phyloP scores from a whole-genome alignment of 1,140 invertebrate genomes.

The Drosophila parvula region DNA sequence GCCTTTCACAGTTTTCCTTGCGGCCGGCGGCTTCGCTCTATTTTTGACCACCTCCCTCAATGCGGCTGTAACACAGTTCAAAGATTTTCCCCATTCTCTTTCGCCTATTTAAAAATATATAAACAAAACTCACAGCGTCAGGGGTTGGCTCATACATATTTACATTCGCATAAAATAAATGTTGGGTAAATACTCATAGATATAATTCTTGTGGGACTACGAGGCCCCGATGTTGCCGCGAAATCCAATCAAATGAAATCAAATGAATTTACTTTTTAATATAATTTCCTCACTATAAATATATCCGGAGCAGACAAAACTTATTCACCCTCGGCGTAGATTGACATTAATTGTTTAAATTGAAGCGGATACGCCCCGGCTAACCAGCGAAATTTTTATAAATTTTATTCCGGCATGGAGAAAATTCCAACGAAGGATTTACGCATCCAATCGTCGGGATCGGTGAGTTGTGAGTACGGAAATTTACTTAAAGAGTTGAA shows the following conservation, averaged over 20 bases:
- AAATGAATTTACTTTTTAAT: constrained; percentile 60
- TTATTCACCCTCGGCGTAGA: constrained; percentile 56
- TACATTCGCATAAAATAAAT: constrained; percentile 59
- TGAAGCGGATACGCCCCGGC: constrained; percentile 37
- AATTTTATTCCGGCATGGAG: constrained; percentile 11
- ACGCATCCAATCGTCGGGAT: constrained; percentile 16
- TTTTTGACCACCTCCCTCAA: constrained; percentile 42
- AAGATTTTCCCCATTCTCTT: constrained; percentile 35
- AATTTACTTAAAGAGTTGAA: constrained; percentile 22
- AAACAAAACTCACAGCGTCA: constrained; percentile 37
- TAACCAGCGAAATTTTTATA: constrained; percentile 24
- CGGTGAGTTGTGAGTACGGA: constrained; percentile 4
- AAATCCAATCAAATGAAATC: constrained; percentile 64
- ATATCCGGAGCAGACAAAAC: constrained; percentile 40
- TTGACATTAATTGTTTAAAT: constrained; percentile 81
- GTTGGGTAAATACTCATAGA: constrained; percentile 39
- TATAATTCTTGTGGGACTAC: constrained; percentile 9
- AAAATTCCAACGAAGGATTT: constrained; percentile 29
- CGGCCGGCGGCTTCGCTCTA: constrained; percentile 31
- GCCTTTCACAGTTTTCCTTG: constrained; percentile 19
- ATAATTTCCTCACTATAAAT: constrained; percentile 43
- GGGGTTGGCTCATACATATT: constrained; percentile 49
- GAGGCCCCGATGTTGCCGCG: not conserved
- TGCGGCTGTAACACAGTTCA: constrained; percentile 61
- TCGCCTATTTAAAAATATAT: constrained; percentile 42